Base-by-base conservation (phyloP, 2,797 vertebrate species). In the Enteromius treurensis region DNA sequence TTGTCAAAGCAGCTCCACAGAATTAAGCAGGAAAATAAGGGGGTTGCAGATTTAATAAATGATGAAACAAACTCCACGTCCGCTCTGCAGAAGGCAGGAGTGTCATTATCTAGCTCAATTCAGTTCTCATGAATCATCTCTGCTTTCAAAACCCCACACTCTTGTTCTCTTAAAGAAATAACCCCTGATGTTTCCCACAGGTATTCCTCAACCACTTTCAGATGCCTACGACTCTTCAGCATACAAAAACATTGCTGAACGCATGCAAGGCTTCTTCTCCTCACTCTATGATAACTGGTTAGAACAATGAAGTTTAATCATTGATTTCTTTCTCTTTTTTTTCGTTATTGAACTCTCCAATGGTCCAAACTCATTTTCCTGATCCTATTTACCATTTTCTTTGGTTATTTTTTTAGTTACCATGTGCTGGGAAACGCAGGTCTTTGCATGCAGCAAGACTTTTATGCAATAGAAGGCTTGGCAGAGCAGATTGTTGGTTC, bases 181-280 rank as follows among this genome's bases (percentile, higher is more conserved):
- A 65, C 60, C 21, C 51, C 17, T 67, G 15, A 1, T 86, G 0
- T 2, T 51, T 32, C 78, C 34, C 87, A 7, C 89, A 99, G 97
- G 97, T 85, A 93, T 98, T 73, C 90, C 95, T 87, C 96, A 97
- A 81, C 95, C 94, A 73, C 87, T 95, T 73, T 85, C 96, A 89
- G 97, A 98, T 86, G 88, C 95, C 86, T 96, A 95, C 51, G 97
- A 98, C 88, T 89, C 95, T 83, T 96, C 97, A 0, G 95, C 97
- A 87, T 96, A 96, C 83, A 97, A 95, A 94, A 96, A 94, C 0
- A 90, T 92, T 76, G 88, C 96, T 81, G 97, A 99, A 90, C 96
- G 97, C 84, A 97, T 99, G 96, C 97, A 99, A 91, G 95, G 96
- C 55, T 99, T 99, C 94, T 96, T 99, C 85, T 93, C 90, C 86